Percentiles rank a stretch among this genome's conserved stretches.
phyloP scores from a whole-genome alignment of 2,113 vertebrate species.

The Laticauda colubrina region DNA sequence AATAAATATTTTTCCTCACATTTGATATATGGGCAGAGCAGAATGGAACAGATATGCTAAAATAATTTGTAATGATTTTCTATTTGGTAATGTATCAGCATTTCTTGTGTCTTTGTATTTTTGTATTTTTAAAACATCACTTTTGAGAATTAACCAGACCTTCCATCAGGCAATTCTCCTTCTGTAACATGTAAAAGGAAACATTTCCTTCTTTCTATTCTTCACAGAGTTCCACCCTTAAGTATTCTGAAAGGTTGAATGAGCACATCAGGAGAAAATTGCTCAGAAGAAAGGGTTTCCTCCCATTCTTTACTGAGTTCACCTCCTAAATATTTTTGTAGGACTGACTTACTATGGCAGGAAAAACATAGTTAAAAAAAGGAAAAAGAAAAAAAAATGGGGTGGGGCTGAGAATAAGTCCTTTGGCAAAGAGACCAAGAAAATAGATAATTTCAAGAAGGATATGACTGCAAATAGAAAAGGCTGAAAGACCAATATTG shows the following conservation, averaged over 20 bases:
- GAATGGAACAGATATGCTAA: neutral
- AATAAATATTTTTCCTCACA: neutral
- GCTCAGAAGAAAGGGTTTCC: neutral
- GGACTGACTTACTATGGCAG: neutral
- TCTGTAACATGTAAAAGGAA: neutral
- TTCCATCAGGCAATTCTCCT: constrained; percentile 5
- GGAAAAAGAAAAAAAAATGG: neutral
- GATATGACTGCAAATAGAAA: neutral
- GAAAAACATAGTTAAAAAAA: neutral
- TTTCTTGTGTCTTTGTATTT: neutral
- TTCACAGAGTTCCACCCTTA: neutral
- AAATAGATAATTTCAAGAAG: neutral
- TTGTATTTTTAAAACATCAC: neutral
- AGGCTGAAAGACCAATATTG: neutral
- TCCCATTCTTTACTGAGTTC: neutral
- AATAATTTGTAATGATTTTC: neutral
- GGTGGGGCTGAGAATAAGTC: neutral
- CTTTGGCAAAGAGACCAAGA: neutral
- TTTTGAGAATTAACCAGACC: constrained; percentile 4
- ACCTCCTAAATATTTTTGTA: neutral
- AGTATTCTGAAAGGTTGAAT: neutral
- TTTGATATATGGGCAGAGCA: neutral
- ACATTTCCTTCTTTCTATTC: constrained; percentile 4
- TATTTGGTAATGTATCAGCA: neutral
- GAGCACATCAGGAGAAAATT: neutral